Evolutionary conservation across 2,113 vertebrate genomes (phyloP).

Genomic region (Cacatua alba): DNA sequence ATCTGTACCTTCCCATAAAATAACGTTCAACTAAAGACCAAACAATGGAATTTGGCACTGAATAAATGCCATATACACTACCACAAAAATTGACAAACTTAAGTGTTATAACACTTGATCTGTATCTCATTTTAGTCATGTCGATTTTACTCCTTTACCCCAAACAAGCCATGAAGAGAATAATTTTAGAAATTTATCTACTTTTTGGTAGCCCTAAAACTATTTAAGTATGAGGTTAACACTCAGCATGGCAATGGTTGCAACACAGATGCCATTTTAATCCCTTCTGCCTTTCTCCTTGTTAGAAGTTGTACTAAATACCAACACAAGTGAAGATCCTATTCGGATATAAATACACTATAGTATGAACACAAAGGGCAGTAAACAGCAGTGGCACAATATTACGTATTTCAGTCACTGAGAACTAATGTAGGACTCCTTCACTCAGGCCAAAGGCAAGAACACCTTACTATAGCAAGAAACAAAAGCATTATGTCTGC

Average conservation of each 20-base stretch:
- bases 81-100: background rate
- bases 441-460: background rate
- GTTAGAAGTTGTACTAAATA: background rate
- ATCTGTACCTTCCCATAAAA: constrained; percentile 45
- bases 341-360: background rate
- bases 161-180: background rate
- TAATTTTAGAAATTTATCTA: background rate
- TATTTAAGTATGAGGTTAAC: background rate
- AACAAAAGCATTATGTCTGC: background rate
- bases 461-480: background rate
- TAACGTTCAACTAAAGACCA: constrained; percentile 45
- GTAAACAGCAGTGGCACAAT: background rate
- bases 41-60: constrained; percentile 24
- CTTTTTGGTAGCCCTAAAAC: background rate
- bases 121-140: background rate
- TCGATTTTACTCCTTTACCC: background rate
- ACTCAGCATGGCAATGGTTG: background rate
- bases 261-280: background rate
- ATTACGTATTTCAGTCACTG: background rate
- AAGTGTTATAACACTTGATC: background rate
- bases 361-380: background rate
- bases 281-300: background rate
- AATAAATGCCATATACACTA: background rate
- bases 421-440: background rate
- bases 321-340: background rate